Evolutionary conservation across 2,888 invertebrate genomes (phyloP), one percentile per base, ranked within the genome.

Genomic region (Plebejus melissa): DNA sequence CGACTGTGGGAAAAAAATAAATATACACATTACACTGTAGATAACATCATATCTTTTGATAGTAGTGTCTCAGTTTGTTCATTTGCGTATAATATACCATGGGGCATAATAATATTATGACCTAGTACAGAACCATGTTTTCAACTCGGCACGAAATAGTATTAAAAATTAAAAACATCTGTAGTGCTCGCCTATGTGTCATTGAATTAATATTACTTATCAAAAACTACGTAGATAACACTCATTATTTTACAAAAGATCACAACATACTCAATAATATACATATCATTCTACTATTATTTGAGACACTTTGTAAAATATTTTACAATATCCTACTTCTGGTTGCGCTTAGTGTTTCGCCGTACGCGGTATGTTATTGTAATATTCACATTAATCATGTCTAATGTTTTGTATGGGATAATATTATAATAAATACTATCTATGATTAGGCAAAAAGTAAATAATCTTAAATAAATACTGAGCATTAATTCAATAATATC

Each of bases 151-250:
- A 50, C 28, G 41, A 50, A 74, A 65, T 76, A 28, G 60, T 50
- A 22, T 22, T 22, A 22, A 22, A 22, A 22, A 22, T 22, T 22
- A 69, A 69, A 36, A 38, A 16, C 16, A 28, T 5, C 28, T 41
- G 69, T 75, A 54, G 70, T 75, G 38, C 70, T 75, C 75, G 70
- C 41, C 57, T 41, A 32, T 70, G 70, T 75, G 16, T 69, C 57
- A 77, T 80, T 76, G 79, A 86, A 88, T 89, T 84, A 88, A 90
- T 90, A 87, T 88, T 88, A 91, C 90, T 91, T 93, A 93, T 93
- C 90, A 93, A 93, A 93, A 93, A 91, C 93, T 93, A 93, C 93
- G 83, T 85, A 83, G 88, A 86, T 81, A 90, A 87, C 86, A 88
- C 83, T 86, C 80, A 69, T 88, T 90, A 90, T 86, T 89, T 87